Evolutionary conservation across 2,113 vertebrate genomes (phyloP), one percentile per base, ranked within the genome.

Genomic region (Pithys albifrons): DNA sequence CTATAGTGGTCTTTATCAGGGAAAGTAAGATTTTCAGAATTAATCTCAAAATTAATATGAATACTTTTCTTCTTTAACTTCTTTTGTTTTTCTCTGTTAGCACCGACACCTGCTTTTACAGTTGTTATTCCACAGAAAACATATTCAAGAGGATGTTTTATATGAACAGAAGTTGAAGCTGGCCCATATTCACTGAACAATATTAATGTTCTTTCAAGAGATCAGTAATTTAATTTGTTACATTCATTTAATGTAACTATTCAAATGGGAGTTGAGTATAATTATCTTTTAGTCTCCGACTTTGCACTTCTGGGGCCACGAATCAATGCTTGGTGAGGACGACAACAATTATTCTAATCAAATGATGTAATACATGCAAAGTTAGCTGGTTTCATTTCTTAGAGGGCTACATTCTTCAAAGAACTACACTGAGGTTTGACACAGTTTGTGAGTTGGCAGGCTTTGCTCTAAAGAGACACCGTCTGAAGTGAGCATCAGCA

Each of bases 211-310:
- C 57, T 75, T 95, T 86, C 61, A 81, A 62, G 33, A 93, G 70
- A 93, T 82, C 74, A 92, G 86, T 89, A 93, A 81, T 95, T 94
- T 88, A 64, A 94, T 95, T 95, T 2, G 2, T 86, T 97, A 62
- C 67, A 55, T 90, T 93, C 51, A 72, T 81, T 93, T 94, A 89
- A 33, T 87, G 25, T 65, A 94, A 86, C 62, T 95, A 91, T 96
- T 95, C 89, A 81, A 58, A 67, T 43, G 61, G 33, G 73, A 94
- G 16, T 83, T 93, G 39, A 41, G 20, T 74, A 48, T 93, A 88
- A 96, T 91, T 79, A 85, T 80, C 65, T 94, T 92, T 49, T 77
- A 85, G 91, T 90, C 86, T 73, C 80, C 79, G 64, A 88, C 85
- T 65, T 51, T 51, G 51, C 28, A 78, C 73, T 58, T 91, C 65